Evolutionary conservation across 2,797 vertebrate species (phyloP).

Genomic region (Bryconaethiops microstoma): DNA sequence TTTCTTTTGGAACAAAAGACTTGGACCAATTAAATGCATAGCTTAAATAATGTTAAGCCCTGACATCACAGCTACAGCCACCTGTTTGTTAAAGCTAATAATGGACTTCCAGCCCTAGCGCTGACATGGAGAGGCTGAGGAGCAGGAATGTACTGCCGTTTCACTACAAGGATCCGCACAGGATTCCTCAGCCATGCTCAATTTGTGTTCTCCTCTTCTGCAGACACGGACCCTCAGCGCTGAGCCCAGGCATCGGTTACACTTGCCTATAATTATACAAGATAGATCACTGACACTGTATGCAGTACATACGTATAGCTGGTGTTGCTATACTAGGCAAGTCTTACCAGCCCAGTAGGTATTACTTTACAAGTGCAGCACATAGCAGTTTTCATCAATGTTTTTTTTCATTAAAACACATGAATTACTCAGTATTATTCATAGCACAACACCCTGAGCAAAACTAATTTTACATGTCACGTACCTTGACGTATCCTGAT

Average conservation of each 20-base stretch:
- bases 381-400: not conserved
- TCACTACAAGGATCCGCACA: conserved; percentile 23
- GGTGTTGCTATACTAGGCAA: conserved; percentile 27
- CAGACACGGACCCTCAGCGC: conserved; percentile 50
- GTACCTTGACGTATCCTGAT: not conserved
- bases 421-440: too few species aligned
- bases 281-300: conserved; percentile 36
- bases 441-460: not conserved
- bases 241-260: conserved; percentile 51
- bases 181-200: conserved; percentile 48
- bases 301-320: conserved; percentile 38
- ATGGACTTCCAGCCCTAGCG: conserved; percentile 1
- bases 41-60: conserved; percentile 20
- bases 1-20: conserved; percentile 1
- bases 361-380: conserved; percentile 13
- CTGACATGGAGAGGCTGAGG: not conserved
- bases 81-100: conserved; percentile 20
- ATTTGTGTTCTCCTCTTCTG: conserved; percentile 19
- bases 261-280: conserved; percentile 46
- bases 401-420: not conserved
- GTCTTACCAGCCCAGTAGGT: not conserved
- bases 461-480: too few species aligned
- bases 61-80: not conserved
- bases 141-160: conserved; percentile 45
- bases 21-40: not conserved